Conservation (phyloP, 2,888 invertebrate genomes). For the Mycalesis mineus region DNA sequence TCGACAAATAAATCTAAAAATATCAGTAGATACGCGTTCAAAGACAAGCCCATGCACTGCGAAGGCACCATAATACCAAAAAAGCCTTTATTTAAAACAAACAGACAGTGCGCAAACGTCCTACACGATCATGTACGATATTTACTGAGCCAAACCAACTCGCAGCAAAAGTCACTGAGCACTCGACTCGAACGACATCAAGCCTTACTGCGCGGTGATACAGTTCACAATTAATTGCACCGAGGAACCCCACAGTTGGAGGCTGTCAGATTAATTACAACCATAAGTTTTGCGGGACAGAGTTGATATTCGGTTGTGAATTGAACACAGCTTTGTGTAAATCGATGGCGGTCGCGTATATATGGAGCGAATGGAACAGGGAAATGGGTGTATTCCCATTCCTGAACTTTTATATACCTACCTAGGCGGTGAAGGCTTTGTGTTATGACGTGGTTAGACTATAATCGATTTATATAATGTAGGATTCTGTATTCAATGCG, state of each 20-base stretch:
- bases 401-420: conserved; percentile 6
- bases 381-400: conserved; percentile 5
- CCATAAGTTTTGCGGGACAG: conserved; percentile 23
- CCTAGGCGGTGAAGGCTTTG: background rate
- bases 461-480: too few relatives aligned
- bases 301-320: conserved; percentile 25
- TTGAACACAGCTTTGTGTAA: conserved; percentile 11
- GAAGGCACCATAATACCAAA: too few relatives aligned
- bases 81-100: background rate
- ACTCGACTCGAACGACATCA: conserved; percentile 8
- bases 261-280: conserved; percentile 24
- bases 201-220: conserved; percentile 15
- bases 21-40: too few relatives aligned
- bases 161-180: conserved; percentile 3
- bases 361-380: conserved; percentile 13
- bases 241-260: background rate
- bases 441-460: background rate
- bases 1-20: too few relatives aligned
- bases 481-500: too few relatives aligned
- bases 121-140: conserved; percentile 19
- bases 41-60: too few relatives aligned
- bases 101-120: background rate
- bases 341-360: conserved; percentile 14
- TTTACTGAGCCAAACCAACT: conserved; percentile 18
- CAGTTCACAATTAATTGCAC: conserved; percentile 16